These are phyloP conservation scores for Pyrgilauda ruficollis DNA, from an alignment of 2,113 vertebrate genomes.

Conservation along the genomic window DNA sequence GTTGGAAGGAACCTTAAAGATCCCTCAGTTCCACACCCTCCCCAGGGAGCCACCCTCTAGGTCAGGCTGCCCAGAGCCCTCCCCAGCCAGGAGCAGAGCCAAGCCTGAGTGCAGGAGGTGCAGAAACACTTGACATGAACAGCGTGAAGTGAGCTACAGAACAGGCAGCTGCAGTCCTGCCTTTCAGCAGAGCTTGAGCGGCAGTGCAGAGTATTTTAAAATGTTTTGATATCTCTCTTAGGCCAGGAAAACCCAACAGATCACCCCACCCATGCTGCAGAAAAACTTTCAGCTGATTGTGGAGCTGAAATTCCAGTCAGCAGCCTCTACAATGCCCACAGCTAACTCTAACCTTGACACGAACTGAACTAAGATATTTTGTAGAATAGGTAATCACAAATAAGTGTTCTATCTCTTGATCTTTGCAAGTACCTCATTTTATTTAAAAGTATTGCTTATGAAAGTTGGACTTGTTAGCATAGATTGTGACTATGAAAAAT, in stretches of 20 bases:
- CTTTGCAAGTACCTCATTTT: neutral
- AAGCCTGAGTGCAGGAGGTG: neutral
- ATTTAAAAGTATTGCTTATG: neutral
- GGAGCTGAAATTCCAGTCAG: neutral
- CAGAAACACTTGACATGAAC: neutral
- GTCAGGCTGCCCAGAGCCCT: neutral
- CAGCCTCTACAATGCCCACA: neutral
- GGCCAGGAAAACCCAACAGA: neutral
- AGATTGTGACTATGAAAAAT: neutral
- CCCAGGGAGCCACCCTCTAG: neutral
- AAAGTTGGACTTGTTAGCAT: neutral
- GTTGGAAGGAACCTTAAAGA: neutral
- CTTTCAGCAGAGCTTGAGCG: neutral
- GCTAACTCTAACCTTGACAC: neutral
- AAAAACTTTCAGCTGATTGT: neutral
- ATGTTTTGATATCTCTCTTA: neutral
- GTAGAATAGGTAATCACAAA: neutral
- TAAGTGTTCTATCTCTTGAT: neutral
- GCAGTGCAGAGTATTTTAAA: neutral
- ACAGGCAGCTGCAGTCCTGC: accelerated
- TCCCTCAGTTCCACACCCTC: neutral
- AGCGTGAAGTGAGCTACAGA: neutral
- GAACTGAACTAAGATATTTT: neutral
- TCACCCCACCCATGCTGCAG: accelerated
- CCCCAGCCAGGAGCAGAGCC: neutral